A percentile compares a stretch with the other conserved stretches of the same genome.
These are phyloP conservation scores for Pollenia griseotomentosa DNA, from an alignment of 2,888 invertebrate genomes.

Conservation along the genomic window DNA sequence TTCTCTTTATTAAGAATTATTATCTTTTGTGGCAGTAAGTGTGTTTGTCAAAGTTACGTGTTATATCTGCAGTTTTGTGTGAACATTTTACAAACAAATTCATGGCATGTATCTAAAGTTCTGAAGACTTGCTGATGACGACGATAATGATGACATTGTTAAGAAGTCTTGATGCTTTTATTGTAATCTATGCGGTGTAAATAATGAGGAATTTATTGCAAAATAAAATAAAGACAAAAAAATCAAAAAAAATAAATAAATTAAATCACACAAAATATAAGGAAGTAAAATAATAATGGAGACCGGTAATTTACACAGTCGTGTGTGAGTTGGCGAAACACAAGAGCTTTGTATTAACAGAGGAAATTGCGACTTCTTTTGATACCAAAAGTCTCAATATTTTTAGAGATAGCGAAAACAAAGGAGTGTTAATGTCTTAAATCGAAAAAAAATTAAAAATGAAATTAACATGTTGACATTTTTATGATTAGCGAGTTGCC, in stretches of 20 bases:
- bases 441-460: not conserved
- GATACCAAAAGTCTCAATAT: too few relatives aligned
- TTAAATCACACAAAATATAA: not conserved
- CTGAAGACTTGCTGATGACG: slow-evolving; percentile 22
- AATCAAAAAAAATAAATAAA: not conserved
- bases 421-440: slow-evolving; percentile 21
- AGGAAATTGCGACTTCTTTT: slow-evolving; percentile 42
- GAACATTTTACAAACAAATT: slow-evolving; percentile 19
- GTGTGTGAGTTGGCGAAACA: slow-evolving; percentile 17
- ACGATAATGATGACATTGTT: slow-evolving; percentile 68
- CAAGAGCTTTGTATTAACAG: not conserved
- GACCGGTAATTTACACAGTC: slow-evolving; percentile 19
- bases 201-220: slow-evolving; percentile 61
- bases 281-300: slow-evolving; percentile 31
- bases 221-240: slow-evolving; percentile 2
- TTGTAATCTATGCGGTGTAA: slow-evolving; percentile 58
- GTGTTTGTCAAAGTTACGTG: slow-evolving; percentile 27
- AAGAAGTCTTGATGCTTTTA: slow-evolving; percentile 54
- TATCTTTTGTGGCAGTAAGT: not conserved
- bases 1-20: not conserved
- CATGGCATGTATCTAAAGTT: not conserved
- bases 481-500: not conserved
- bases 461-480: not conserved
- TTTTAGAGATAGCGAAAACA: not conserved
- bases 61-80: slow-evolving; percentile 25